Conservation (phyloP, 2,888 invertebrate species). For the Kryphioiulus occultus region DNA sequence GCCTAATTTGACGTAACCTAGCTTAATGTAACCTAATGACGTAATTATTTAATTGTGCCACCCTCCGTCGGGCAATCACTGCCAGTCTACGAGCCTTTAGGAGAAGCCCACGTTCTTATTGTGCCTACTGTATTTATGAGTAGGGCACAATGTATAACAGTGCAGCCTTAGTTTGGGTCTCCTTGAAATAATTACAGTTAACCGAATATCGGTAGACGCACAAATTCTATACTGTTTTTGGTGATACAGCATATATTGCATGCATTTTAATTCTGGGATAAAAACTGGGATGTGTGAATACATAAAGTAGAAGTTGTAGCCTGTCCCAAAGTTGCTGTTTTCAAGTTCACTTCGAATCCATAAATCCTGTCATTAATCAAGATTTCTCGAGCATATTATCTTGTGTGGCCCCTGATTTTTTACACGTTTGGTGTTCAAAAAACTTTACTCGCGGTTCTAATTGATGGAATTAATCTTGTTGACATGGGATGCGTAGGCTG, state of each 20-base stretch:
- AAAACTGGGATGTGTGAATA: too few species aligned
- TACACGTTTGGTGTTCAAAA: background rate
- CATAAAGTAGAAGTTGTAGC: background rate
- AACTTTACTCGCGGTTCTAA: background rate
- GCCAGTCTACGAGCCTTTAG: too few species aligned
- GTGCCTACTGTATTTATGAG: too few species aligned
- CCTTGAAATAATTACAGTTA: background rate
- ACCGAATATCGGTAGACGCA: background rate
- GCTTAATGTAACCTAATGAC: too few species aligned
- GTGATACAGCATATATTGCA: background rate
- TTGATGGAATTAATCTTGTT: background rate
- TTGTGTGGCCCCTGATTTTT: background rate
- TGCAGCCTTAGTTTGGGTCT: too few species aligned
- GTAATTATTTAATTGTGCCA: too few species aligned
- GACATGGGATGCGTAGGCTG: background rate
- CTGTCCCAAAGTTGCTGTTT: background rate
- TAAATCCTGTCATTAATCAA: conserved; percentile 19
- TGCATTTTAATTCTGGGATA: background rate
- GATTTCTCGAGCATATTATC: background rate
- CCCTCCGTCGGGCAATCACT: too few species aligned
- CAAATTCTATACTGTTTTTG: background rate
- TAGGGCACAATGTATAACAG: too few species aligned
- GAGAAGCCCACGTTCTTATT: too few species aligned
- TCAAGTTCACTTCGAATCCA: background rate
- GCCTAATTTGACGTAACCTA: too few species aligned